Conservation (phyloP, 2,797 vertebrate genomes). For the Microhierax caerulescens region DNA sequence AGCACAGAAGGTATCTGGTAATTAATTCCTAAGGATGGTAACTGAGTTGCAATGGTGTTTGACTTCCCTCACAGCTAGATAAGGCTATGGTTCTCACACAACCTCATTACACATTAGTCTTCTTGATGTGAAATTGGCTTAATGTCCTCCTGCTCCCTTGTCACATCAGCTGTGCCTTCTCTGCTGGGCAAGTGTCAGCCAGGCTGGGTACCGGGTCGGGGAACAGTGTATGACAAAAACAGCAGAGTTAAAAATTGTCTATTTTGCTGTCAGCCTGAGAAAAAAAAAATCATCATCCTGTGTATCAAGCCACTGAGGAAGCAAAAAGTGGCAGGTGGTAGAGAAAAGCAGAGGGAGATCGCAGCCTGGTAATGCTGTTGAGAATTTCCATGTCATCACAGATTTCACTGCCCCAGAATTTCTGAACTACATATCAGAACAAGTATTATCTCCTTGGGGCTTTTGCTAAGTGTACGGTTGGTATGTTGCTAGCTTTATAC, state of each 20-base stretch:
- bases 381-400: background rate
- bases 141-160: background rate
- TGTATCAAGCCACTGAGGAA: background rate
- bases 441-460: background rate
- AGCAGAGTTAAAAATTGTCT: background rate
- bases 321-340: background rate
- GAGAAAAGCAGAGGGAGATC: background rate
- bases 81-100: background rate
- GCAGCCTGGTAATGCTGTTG: background rate
- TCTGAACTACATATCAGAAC: background rate
- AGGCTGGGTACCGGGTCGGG: fast-evolving
- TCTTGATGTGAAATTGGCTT: background rate
- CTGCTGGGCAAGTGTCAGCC: background rate
- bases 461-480: background rate
- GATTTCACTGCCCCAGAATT: background rate
- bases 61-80: background rate
- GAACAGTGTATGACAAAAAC: background rate
- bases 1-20: background rate
- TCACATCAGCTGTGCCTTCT: background rate
- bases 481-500: background rate
- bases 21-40: background rate
- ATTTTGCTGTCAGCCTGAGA: background rate
- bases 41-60: background rate
- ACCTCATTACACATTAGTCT: background rate
- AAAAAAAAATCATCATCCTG: background rate